Conservation (phyloP, 1,140 invertebrate genomes). For the Calosoma granatense region DNA sequence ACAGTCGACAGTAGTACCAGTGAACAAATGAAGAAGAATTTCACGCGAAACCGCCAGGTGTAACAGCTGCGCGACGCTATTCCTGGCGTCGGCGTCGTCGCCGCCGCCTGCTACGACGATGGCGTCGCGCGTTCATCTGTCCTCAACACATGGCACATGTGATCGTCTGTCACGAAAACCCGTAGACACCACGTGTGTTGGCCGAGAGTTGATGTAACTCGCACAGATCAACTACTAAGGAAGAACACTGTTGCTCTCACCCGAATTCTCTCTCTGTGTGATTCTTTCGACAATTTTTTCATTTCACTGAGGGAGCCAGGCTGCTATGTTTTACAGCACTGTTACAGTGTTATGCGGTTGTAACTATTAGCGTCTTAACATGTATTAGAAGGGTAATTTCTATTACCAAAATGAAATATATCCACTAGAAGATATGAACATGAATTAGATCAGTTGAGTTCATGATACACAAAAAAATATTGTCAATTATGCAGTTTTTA, state of each 20-base stretch:
- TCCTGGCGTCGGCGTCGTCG: not conserved
- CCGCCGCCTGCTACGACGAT: not conserved
- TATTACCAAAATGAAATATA: no score
- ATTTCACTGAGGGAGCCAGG: not conserved
- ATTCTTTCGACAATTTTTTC: not conserved
- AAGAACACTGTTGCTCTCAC: not conserved
- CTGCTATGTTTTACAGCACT: no score
- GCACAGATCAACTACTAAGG: not conserved
- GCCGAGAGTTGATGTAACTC: not conserved
- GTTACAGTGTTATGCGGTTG: not conserved
- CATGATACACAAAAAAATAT: no score
- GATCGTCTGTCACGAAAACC: not conserved
- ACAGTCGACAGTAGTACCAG: no score
- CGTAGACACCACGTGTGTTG: not conserved
- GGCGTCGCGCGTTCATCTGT: not conserved
- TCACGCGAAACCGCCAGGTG: slow-evolving; percentile 2
- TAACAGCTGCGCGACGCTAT: not conserved
- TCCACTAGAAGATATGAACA: no score
- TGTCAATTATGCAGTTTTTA: no score
- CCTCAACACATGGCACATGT: not conserved
- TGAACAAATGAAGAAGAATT: no score
- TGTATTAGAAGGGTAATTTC: not conserved
- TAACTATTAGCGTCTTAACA: not conserved
- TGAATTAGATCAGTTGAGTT: no score
- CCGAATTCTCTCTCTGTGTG: not conserved